phyloP scores from a whole-genome alignment of 2,113 vertebrate genomes.

The Hypanus sabinus region DNA sequence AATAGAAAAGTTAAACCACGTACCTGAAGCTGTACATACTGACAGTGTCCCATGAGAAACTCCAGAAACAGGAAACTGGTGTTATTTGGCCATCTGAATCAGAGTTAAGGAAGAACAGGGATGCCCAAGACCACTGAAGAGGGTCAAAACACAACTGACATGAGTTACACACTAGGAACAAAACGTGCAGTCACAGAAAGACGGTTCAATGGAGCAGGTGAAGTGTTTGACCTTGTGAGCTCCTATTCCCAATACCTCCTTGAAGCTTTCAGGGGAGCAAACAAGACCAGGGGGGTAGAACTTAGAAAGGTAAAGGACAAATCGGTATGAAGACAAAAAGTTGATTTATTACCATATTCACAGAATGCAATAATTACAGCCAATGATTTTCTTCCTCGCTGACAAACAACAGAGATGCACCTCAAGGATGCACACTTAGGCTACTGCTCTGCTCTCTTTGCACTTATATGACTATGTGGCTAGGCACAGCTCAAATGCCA shows the following conservation, averaged over 20 bases:
- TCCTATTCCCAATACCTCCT: background rate
- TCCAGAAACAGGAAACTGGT: conserved; percentile 82
- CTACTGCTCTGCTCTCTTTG: too few relatives aligned
- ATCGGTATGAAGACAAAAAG: background rate
- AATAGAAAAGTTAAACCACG: conserved; percentile 39
- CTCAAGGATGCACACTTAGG: too few relatives aligned
- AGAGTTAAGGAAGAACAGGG: conserved; percentile 55
- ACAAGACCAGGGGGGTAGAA: background rate
- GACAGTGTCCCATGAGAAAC: conserved; percentile 87
- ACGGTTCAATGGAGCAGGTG: background rate
- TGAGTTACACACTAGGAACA: background rate
- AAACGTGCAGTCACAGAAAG: background rate
- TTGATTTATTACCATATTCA: background rate
- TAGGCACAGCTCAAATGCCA: too few relatives aligned
- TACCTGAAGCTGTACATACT: conserved; percentile 89
- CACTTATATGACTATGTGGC: too few relatives aligned
- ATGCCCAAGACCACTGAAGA: background rate
- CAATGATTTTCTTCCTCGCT: background rate
- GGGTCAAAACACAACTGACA: background rate
- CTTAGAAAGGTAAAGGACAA: background rate
- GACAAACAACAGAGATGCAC: too few relatives aligned
- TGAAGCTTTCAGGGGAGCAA: background rate
- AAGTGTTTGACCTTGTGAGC: background rate
- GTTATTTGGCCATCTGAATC: conserved; percentile 81
- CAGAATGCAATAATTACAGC: background rate